These are phyloP conservation scores for Cosmorhoe ocellata DNA, from an alignment of 2,888 invertebrate species.

Conservation along the genomic window DNA sequence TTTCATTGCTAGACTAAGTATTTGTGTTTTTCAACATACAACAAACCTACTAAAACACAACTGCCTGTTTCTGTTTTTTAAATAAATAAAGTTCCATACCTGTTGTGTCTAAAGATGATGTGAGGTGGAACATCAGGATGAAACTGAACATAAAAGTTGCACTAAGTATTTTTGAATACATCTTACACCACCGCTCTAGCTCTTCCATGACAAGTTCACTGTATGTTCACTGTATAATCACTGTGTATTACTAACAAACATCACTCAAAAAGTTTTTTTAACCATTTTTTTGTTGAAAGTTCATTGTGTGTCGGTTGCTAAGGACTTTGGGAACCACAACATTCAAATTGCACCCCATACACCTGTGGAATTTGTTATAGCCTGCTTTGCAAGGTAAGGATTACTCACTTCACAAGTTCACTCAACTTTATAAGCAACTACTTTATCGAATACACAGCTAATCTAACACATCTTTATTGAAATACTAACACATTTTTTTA, in stretches of 20 bases:
- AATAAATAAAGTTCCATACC: constrained; percentile 54
- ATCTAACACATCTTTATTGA: not conserved
- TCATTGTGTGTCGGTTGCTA: constrained; percentile 63
- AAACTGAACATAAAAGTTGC: constrained; percentile 49
- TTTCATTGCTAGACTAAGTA: no score
- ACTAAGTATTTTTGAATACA: constrained; percentile 56
- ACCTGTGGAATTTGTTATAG: constrained; percentile 71
- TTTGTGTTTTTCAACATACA: no score
- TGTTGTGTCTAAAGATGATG: constrained; percentile 56
- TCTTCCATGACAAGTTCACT: constrained; percentile 63
- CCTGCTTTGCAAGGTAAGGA: constrained; percentile 54
- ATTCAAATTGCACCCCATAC: constrained; percentile 49
- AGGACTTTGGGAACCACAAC: constrained; percentile 73
- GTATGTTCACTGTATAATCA: constrained; percentile 38
- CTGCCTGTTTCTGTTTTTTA: no score
- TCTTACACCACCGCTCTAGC: constrained; percentile 70
- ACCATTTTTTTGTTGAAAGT: constrained; percentile 8
- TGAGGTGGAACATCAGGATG: constrained; percentile 34
- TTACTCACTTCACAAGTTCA: constrained; percentile 66
- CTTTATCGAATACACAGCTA: constrained; percentile 26
- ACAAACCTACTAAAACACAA: no score
- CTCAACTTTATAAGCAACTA: constrained; percentile 67
- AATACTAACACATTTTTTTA: not conserved
- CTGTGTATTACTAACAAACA: constrained; percentile 19
- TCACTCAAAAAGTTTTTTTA: constrained; percentile 13